Percentiles rank a stretch among this genome's conserved stretches.
Conservation (phyloP, 2,113 vertebrate species). For the Nothoprocta perdicaria region DNA sequence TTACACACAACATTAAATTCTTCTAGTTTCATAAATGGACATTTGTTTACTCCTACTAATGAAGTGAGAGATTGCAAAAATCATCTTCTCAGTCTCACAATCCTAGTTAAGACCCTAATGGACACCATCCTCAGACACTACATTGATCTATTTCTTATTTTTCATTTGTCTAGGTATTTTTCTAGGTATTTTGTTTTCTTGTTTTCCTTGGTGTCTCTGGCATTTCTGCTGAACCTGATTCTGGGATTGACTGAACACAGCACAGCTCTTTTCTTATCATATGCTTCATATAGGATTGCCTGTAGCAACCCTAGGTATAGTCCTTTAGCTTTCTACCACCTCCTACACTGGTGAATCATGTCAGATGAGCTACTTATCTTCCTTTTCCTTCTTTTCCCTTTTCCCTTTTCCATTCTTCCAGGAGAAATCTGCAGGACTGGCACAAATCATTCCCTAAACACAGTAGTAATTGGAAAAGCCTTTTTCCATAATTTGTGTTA, state of each 20-base stretch:
- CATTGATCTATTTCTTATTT: neutral
- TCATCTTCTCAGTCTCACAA: neutral
- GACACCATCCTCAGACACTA: neutral
- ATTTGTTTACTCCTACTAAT: neutral
- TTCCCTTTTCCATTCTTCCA: neutral
- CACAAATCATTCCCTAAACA: neutral
- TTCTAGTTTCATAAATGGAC: neutral
- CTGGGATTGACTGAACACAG: accelerated
- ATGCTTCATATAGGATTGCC: neutral
- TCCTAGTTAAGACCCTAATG: neutral
- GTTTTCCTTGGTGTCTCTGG: neutral
- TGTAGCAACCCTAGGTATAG: neutral
- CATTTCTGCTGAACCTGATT: neutral
- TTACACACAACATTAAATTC: conserved; percentile 9
- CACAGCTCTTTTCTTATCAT: neutral
- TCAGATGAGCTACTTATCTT: neutral
- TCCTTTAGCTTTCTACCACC: neutral
- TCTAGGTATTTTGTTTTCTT: neutral
- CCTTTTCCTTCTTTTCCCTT: neutral
- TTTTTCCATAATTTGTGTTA: too few species aligned
- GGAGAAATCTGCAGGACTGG: neutral
- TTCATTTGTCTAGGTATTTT: neutral
- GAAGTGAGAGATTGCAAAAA: neutral
- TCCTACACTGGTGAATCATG: neutral
- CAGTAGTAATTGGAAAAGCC: neutral